phyloP scores from a whole-genome alignment of 2,797 vertebrate genomes.

The Tokudaia tokunoshimensis region DNA sequence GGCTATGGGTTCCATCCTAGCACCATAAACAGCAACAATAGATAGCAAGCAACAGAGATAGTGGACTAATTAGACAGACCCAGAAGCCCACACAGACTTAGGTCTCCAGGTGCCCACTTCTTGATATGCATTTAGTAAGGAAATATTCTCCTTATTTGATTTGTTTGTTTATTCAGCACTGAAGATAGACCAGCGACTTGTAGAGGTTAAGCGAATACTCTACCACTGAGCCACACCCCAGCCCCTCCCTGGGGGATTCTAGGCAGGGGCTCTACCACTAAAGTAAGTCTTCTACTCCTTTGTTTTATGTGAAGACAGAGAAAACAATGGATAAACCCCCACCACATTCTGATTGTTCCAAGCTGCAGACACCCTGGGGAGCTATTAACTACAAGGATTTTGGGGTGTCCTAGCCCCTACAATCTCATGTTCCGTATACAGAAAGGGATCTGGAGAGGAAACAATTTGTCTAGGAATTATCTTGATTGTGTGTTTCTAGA shows the following conservation, averaged over 20 bases:
- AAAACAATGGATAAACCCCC: background rate
- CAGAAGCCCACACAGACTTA: background rate
- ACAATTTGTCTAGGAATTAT: slow-evolving; percentile 53
- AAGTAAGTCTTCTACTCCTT: background rate
- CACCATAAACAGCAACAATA: background rate
- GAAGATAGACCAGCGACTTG: background rate
- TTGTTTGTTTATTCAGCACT: background rate
- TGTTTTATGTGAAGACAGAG: background rate
- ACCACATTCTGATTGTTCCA: background rate
- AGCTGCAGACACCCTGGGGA: background rate
- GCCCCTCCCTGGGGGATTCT: too few species aligned
- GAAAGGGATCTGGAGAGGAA: slow-evolving; percentile 30
- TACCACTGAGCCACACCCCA: background rate
- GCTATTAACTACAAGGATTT: background rate
- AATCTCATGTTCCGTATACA: slow-evolving; percentile 41
- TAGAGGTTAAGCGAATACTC: background rate
- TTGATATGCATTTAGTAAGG: background rate
- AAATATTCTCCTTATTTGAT: background rate
- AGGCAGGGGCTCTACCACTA: background rate
- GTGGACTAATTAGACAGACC: background rate
- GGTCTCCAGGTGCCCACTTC: background rate
- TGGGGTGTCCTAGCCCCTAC: background rate
- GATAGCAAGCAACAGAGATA: background rate
- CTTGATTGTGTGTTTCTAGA: slow-evolving; percentile 63
- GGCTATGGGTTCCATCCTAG: background rate